Evolutionary conservation across 2,888 invertebrate genomes (phyloP).

Genomic region (Zaprionus obscuricornis): DNA sequence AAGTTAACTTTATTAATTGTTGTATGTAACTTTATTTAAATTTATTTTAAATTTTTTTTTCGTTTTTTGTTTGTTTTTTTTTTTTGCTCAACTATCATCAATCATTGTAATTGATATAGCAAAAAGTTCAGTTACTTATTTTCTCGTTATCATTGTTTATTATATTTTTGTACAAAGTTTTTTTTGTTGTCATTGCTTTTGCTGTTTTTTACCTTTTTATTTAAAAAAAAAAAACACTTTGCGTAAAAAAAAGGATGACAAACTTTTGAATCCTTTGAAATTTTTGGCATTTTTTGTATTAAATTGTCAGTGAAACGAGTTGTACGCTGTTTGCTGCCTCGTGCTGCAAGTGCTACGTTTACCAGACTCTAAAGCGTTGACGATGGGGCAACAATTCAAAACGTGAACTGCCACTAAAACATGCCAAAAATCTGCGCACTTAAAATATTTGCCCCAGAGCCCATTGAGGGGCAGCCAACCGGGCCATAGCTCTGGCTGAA

Average conservation of each 20-base stretch:
- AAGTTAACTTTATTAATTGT: no score
- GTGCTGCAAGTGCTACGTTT: background rate
- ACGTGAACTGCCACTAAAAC: constrained; percentile 78
- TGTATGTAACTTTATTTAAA: no score
- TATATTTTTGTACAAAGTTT: no score
- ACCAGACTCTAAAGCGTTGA: constrained; percentile 8
- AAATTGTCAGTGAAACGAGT: constrained; percentile 77
- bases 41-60: no score
- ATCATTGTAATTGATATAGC: no score
- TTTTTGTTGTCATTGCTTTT: constrained; percentile 6
- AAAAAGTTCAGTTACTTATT: no score
- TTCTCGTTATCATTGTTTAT: no score
- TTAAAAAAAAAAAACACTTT: constrained; percentile 48
- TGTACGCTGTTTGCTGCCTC: background rate
- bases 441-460: constrained; percentile 77
- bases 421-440: constrained; percentile 78
- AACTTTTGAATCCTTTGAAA: constrained; percentile 57
- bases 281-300: constrained; percentile 74
- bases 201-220: constrained; percentile 2
- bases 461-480: constrained; percentile 72
- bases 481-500: constrained; percentile 39
- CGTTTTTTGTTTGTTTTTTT: no score
- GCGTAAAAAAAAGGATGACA: constrained; percentile 41
- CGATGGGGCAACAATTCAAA: constrained; percentile 73
- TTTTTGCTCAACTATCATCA: no score